phyloP scores from a whole-genome alignment of 2,113 vertebrate species.

The Corythoichthys intestinalis region DNA sequence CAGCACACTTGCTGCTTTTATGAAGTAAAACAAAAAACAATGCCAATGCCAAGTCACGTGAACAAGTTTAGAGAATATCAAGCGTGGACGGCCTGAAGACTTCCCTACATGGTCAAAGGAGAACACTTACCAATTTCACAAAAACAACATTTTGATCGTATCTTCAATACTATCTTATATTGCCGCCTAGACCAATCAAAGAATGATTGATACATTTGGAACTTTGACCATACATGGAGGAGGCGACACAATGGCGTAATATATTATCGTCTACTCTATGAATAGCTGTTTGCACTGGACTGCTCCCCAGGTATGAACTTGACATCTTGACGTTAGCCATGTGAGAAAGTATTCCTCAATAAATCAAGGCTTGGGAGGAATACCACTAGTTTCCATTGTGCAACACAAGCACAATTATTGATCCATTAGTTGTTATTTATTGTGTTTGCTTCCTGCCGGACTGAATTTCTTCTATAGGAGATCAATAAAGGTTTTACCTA shows the following conservation, averaged over 20 bases:
- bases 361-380: conserved; percentile 7
- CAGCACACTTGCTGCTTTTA: too few relatives aligned
- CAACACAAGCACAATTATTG: neutral
- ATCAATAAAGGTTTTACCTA: too few relatives aligned
- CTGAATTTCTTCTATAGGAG: too few relatives aligned
- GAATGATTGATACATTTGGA: neutral
- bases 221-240: neutral
- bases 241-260: neutral
- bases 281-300: neutral
- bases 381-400: conserved; percentile 9
- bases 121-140: neutral
- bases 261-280: neutral
- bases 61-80: neutral
- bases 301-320: conserved; percentile 3
- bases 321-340: neutral
- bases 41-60: neutral
- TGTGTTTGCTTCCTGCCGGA: too few relatives aligned
- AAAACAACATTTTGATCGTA: neutral
- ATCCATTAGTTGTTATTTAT: too few relatives aligned
- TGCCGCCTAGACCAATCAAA: neutral
- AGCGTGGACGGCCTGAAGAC: neutral
- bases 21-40: too few relatives aligned
- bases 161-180: neutral
- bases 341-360: neutral
- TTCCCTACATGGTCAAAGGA: neutral